Evolutionary conservation across 2,797 vertebrate genomes (phyloP), one percentile per base, ranked within the genome.

Genomic region (Mallotus villosus): DNA sequence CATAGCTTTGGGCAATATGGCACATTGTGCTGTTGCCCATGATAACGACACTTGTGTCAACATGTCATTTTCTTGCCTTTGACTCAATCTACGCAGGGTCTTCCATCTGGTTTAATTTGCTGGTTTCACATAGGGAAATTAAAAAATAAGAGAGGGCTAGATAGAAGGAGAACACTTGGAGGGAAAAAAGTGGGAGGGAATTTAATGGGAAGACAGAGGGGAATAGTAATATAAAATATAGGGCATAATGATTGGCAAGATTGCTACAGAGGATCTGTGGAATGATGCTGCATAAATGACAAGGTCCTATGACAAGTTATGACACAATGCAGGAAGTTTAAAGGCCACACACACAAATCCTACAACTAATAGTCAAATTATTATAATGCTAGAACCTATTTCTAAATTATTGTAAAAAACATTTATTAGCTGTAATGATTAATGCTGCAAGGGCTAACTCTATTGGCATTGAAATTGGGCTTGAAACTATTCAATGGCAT

Each of bases 1-100:
- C 67, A 37, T 49, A 71, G 76, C 84, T 82, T 65, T 21, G 1
- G 82, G 82, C 82, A 79, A 78, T 71, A 57, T 67, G 78, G 80
- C 72, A 63, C 70, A 63, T 77, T 78, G 82, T 82, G 81, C 83
- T 80, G 65, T 84, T 86, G 86, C 81, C 86, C 83, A 85, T 81
- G 84, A 88, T 86, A 88, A 89, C 86, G 79, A 87, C 86, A 89
- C 84, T 85, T 82, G 74, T 82, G 81, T 87, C 81, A 84, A 87
- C 70, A 73, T 88, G 85, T 90, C 88, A 88, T 29, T 92, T 87
- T 86, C 78, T 88, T 86, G 86, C 27, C 27, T 29, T 29, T 4
- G 27, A 89, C 84, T 87, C 85, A 87, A 88, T 90, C 88, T 87
- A 85, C 87, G 78, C 86, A 86, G 75, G 85, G 86, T 29, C 27